Conservation (phyloP, 1,140 invertebrate species). For the Temnothorax nylanderi region DNA sequence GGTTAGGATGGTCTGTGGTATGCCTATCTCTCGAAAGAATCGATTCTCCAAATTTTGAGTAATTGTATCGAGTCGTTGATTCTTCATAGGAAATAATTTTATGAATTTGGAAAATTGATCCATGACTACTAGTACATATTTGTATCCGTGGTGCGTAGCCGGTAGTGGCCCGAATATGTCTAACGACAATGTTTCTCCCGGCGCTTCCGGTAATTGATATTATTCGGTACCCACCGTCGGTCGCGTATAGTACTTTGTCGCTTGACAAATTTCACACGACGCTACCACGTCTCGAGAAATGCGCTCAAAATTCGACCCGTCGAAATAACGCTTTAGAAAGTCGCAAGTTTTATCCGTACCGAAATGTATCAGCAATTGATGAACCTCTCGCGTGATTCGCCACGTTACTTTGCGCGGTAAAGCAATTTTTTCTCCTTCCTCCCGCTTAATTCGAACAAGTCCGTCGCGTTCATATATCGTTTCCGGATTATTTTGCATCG, state of each 20-base stretch:
- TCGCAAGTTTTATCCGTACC: not conserved
- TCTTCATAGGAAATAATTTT: not conserved
- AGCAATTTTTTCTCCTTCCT: too few relatives aligned
- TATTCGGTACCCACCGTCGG: not conserved
- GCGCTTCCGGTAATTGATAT: not conserved
- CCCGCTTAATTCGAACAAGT: too few relatives aligned
- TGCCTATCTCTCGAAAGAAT: too few relatives aligned
- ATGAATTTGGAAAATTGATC: not conserved
- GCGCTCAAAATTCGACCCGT: not conserved
- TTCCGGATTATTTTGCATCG: too few relatives aligned
- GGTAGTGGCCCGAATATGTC: not conserved
- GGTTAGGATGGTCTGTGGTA: not conserved
- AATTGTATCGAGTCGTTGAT: not conserved
- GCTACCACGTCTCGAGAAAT: not conserved
- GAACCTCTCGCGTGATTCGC: not conserved
- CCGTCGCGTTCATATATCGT: too few relatives aligned
- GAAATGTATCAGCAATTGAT: not conserved
- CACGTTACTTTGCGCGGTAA: too few relatives aligned
- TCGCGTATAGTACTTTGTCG: not conserved
- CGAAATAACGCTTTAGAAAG: rapidly evolving
- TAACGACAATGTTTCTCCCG: too few relatives aligned
- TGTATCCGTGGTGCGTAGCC: not conserved
- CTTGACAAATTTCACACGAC: not conserved
- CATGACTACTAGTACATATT: not conserved
- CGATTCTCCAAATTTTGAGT: rapidly evolving